phyloP scores from a whole-genome alignment of 2,888 invertebrate species.

The Zaprionus lineosus region DNA sequence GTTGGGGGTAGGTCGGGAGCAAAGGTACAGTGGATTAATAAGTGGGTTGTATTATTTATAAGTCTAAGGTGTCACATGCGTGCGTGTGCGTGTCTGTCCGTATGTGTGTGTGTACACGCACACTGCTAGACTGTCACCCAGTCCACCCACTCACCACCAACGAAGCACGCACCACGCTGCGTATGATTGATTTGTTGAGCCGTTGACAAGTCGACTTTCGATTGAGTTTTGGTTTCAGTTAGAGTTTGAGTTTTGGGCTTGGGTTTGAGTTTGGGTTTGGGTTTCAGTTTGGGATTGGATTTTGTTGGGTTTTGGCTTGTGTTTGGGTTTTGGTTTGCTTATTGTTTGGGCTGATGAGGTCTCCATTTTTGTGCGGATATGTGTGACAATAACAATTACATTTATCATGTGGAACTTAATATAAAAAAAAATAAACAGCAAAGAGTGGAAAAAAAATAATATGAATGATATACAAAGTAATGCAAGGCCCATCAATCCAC shows the following conservation, averaged over 20 bases:
- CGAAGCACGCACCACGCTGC: conserved; percentile 58
- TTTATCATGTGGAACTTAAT: conserved; percentile 31
- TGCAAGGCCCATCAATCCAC: conserved; percentile 4
- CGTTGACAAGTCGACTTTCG: conserved; percentile 57
- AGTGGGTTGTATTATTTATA: conserved; percentile 62
- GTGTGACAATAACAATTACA: conserved; percentile 57
- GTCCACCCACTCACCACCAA: conserved; percentile 32
- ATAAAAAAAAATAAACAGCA: conserved; percentile 1
- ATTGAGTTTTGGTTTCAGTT: conserved; percentile 12
- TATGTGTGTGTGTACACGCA: not conserved
- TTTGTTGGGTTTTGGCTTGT: not conserved
- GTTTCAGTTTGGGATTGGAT: not conserved
- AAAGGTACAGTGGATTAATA: too few relatives aligned
- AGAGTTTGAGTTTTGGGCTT: too few relatives aligned
- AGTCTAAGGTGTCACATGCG: conserved; percentile 52
- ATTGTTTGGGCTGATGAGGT: not conserved
- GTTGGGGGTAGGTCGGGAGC: too few relatives aligned
- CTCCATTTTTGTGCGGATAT: not conserved
- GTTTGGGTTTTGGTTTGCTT: not conserved
- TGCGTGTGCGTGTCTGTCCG: conserved; percentile 2
- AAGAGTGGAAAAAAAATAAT: not conserved
- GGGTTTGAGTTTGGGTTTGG: not conserved
- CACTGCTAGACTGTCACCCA: too few relatives aligned
- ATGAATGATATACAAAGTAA: too few relatives aligned
- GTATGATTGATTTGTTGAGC: conserved; percentile 75